Evolutionary conservation across 2,888 invertebrate species (phyloP).

Genomic region (Tetragonula carbonaria): DNA sequence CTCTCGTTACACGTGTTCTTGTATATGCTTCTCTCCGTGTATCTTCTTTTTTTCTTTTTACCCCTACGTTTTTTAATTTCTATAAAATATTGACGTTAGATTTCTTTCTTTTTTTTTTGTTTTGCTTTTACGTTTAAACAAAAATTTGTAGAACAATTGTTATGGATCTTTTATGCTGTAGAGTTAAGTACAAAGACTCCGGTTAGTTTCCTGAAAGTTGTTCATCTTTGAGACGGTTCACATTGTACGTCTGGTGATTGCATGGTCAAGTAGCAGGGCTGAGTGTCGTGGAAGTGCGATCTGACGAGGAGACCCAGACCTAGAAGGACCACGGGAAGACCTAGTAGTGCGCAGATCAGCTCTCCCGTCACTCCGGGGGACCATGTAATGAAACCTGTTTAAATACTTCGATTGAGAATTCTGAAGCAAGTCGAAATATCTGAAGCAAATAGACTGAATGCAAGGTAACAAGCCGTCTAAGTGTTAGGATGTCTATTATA

Average conservation of each 20-base stretch:
- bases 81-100: conserved; percentile 18
- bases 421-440: neutral
- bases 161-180: neutral
- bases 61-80: neutral
- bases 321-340: conserved; percentile 86
- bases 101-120: neutral
- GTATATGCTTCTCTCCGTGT: neutral
- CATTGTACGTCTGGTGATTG: conserved; percentile 74
- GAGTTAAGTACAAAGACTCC: neutral
- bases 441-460: too few species aligned
- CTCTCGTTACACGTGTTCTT: neutral
- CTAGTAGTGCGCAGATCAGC: conserved; percentile 86
- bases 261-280: conserved; percentile 73
- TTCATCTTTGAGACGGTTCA: conserved; percentile 80
- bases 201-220: conserved; percentile 1
- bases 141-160: neutral
- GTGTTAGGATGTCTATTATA: too few species aligned
- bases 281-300: conserved; percentile 85
- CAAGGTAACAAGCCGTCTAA: too few species aligned
- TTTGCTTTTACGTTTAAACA: neutral
- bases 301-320: conserved; percentile 85
- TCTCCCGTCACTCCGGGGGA: conserved; percentile 87
- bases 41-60: neutral
- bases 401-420: neutral
- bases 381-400: conserved; percentile 85